Percentiles rank a stretch among this genome's conserved stretches.
Conservation (phyloP, 2,888 invertebrate species). For the Limnephilus lunatus region DNA sequence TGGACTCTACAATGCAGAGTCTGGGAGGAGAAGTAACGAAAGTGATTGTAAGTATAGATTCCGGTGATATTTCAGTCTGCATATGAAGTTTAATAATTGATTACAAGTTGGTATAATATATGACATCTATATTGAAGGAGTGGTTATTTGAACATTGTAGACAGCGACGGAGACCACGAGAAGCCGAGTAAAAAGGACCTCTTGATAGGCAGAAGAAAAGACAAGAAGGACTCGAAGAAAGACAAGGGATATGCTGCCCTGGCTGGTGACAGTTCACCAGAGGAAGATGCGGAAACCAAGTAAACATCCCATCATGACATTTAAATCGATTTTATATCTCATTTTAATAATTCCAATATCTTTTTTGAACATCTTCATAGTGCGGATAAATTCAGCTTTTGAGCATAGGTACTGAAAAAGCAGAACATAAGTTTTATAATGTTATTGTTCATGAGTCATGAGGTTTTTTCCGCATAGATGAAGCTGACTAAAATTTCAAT, state of each 20-base stretch:
- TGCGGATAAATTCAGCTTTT: neutral
- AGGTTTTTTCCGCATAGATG: too few species aligned
- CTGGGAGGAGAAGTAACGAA: slow-evolving; percentile 86
- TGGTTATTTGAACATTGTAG: slow-evolving; percentile 72
- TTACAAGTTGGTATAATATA: neutral
- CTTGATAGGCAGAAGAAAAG: slow-evolving; percentile 86
- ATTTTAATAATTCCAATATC: neutral
- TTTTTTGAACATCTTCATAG: neutral
- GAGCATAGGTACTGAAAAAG: neutral
- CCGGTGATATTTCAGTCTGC: neutral
- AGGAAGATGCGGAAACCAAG: slow-evolving; percentile 91
- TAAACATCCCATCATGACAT: slow-evolving; percentile 69
- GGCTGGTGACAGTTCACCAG: slow-evolving; percentile 95
- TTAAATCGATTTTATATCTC: neutral
- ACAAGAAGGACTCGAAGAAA: slow-evolving; percentile 90
- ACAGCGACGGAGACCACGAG: slow-evolving; percentile 90
- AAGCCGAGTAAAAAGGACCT: slow-evolving; percentile 88
- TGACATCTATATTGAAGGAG: slow-evolving; percentile 4
- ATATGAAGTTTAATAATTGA: neutral
- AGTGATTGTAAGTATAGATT: slow-evolving; percentile 84
- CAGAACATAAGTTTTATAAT: too few species aligned
- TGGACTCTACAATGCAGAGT: slow-evolving; percentile 90
- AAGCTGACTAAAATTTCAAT: too few species aligned
- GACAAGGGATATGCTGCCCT: slow-evolving; percentile 94
- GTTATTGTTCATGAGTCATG: too few species aligned